Evolutionary conservation across 2,888 invertebrate genomes (phyloP).

Genomic region (Eristalis pertinax): DNA sequence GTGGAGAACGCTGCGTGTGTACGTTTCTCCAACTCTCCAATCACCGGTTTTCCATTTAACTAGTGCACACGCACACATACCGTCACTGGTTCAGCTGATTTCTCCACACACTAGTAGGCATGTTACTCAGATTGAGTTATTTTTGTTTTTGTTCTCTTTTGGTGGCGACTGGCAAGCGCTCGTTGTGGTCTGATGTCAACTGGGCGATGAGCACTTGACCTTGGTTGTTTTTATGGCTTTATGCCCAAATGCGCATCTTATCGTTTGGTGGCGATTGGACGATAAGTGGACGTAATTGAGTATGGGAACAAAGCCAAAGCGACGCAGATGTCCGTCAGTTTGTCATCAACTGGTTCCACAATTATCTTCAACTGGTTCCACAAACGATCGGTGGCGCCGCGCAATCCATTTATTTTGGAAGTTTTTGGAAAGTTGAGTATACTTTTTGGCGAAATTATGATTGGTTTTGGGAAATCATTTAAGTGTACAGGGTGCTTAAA

Average conservation of each 20-base stretch:
- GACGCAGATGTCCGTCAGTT: background rate
- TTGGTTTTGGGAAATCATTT: background rate
- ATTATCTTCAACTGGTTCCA: background rate
- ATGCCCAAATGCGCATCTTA: conserved; percentile 31
- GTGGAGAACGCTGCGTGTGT: conserved; percentile 8
- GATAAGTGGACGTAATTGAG: background rate
- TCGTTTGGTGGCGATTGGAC: background rate
- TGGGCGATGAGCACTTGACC: conserved; percentile 28
- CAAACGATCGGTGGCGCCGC: background rate
- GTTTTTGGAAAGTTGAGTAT: background rate
- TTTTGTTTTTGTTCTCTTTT: background rate
- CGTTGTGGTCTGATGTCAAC: background rate
- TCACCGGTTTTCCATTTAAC: conserved; percentile 12
- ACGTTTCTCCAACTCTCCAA: conserved; percentile 22
- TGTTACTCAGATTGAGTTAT: background rate
- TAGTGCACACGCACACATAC: conserved; percentile 17
- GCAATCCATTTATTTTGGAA: background rate
- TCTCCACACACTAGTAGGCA: background rate
- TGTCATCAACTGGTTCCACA: background rate
- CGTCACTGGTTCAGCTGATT: conserved; percentile 56
- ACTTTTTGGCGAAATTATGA: background rate
- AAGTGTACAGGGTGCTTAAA: background rate
- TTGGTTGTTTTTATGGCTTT: conserved; percentile 34
- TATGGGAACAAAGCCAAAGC: background rate
- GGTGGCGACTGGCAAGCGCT: background rate